Percentiles rank a stretch among this genome's conserved stretches.
Evolutionary conservation across 2,888 invertebrate genomes (phyloP).

Genomic region (Sphaerophoria rueppellii): DNA sequence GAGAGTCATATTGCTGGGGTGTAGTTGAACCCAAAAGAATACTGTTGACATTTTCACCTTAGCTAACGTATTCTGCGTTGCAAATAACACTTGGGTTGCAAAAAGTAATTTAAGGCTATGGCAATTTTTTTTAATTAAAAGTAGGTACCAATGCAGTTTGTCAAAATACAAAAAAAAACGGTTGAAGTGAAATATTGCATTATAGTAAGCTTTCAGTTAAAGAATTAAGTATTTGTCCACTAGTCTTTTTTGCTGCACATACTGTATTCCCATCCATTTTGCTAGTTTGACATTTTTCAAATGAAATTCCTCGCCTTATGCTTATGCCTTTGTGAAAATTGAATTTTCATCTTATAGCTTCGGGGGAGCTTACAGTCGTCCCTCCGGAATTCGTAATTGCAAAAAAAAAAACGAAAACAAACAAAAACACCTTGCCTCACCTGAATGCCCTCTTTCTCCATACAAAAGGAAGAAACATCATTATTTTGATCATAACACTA

Average conservation of each 20-base stretch:
- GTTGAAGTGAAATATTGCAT: too few species aligned
- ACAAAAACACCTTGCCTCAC: slow-evolving; percentile 11
- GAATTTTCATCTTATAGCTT: slow-evolving; percentile 25
- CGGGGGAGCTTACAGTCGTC: slow-evolving; percentile 5
- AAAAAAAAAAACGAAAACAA: neutral
- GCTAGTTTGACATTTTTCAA: slow-evolving; percentile 7
- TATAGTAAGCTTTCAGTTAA: too few species aligned
- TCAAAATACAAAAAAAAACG: too few species aligned
- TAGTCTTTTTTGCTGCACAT: neutral
- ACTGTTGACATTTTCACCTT: too few species aligned
- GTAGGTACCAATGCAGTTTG: too few species aligned
- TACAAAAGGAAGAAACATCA: slow-evolving; percentile 2
- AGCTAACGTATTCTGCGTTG: too few species aligned
- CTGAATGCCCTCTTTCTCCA: too few species aligned
- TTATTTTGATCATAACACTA: slow-evolving; percentile 28
- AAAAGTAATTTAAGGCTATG: too few species aligned
- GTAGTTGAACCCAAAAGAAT: too few species aligned
- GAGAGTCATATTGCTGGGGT: too few species aligned
- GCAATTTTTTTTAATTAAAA: too few species aligned
- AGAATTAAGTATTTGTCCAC: neutral
- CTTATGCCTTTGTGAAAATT: slow-evolving; percentile 27
- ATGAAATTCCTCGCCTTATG: slow-evolving; percentile 19
- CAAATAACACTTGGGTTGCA: too few species aligned
- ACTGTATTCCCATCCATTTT: neutral
- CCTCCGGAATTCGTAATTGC: slow-evolving; percentile 32